Conservation (phyloP, 2,113 vertebrate species). For the Cinclus cinclus region DNA sequence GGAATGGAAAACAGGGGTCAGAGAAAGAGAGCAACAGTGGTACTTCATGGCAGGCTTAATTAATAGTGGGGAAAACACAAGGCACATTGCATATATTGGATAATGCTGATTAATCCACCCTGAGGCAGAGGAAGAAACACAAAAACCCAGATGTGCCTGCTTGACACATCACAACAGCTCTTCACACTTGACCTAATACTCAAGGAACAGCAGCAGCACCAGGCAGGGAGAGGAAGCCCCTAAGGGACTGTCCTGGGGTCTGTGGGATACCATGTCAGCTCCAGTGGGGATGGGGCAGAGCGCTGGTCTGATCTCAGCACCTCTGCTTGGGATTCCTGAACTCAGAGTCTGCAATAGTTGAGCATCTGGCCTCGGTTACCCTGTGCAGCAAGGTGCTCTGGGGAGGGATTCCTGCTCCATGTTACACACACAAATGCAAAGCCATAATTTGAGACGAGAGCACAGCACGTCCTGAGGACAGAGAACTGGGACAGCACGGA, state of each 20-base stretch:
- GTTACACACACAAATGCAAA: not conserved
- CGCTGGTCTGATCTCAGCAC: not conserved
- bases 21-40: not conserved
- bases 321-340: not conserved
- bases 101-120: not conserved
- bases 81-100: not conserved
- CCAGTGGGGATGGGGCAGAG: not conserved
- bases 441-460: not conserved
- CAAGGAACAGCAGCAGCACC: not conserved
- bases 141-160: not conserved
- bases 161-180: not conserved
- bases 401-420: not conserved
- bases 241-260: not conserved
- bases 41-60: not conserved
- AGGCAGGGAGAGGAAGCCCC: not conserved
- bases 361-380: not conserved
- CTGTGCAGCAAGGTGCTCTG: conserved; percentile 19
- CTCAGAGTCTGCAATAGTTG: not conserved
- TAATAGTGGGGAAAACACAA: not conserved
- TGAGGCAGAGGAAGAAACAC: not conserved
- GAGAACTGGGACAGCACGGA: conserved; percentile 5
- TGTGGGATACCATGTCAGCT: not conserved
- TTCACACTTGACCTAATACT: not conserved
- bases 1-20: not conserved
- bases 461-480: conserved; percentile 32